Conservation (phyloP, 2,797 vertebrate genomes). For the Spondyliosoma cantharus region DNA sequence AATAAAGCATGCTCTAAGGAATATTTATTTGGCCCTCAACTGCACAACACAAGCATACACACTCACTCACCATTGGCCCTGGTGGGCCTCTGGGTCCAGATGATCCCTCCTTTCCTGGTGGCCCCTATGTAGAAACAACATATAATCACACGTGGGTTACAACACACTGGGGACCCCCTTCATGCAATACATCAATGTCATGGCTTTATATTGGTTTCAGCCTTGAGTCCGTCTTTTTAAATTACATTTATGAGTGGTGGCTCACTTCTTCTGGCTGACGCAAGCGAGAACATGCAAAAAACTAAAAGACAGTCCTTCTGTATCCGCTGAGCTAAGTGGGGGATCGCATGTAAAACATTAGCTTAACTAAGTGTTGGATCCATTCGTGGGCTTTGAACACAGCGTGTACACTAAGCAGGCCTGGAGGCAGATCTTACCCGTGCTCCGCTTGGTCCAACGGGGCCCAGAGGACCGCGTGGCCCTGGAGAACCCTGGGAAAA, state of each 20-base stretch:
- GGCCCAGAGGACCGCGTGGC: slow-evolving; percentile 90
- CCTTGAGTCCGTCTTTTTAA: slow-evolving; percentile 41
- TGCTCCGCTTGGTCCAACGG: slow-evolving; percentile 90
- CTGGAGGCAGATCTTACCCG: slow-evolving; percentile 86
- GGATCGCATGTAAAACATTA: slow-evolving; percentile 39
- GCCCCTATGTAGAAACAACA: slow-evolving; percentile 88
- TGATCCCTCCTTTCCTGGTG: slow-evolving; percentile 95
- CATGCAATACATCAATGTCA: slow-evolving; percentile 73
- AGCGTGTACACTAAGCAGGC: slow-evolving; percentile 32
- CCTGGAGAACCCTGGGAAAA: slow-evolving; percentile 90
- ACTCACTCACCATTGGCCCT: slow-evolving; percentile 90
- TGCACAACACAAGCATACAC: slow-evolving; percentile 40
- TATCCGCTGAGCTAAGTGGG: slow-evolving; percentile 19
- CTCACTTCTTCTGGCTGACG: slow-evolving; percentile 37
- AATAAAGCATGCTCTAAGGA: slow-evolving; percentile 40
- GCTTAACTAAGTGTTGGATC: slow-evolving; percentile 48
- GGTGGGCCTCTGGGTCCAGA: slow-evolving; percentile 96
- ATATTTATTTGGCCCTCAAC: slow-evolving; percentile 55
- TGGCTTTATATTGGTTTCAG: slow-evolving; percentile 46
- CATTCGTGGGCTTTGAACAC: slow-evolving; percentile 50
- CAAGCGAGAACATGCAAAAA: slow-evolving; percentile 52
- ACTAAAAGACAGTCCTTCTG: slow-evolving; percentile 2
- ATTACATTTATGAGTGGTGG: slow-evolving; percentile 29
- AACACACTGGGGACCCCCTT: slow-evolving; percentile 60
- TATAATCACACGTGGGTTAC: slow-evolving; percentile 66